A percentile compares a stretch with the other conserved stretches of the same genome.
Evolutionary conservation across 1,140 invertebrate genomes (phyloP).

Genomic region (Pogonomyrmex californicus): DNA sequence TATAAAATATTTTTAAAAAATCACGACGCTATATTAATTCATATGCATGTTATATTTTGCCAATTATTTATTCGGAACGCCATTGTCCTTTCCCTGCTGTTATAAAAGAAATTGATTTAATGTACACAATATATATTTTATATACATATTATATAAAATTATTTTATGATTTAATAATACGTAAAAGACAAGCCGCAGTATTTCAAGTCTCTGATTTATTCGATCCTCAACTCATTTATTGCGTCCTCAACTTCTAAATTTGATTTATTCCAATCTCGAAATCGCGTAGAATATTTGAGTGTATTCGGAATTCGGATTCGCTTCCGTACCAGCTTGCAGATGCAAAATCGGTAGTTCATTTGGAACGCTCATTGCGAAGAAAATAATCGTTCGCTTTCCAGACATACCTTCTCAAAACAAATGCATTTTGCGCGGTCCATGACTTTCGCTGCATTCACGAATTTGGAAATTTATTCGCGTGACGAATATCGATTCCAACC

Average conservation of each 20-base stretch:
- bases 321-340: not conserved
- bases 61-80: not conserved
- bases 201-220: slow-evolving; percentile 8
- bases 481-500: slow-evolving; percentile 53
- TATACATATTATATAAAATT: not conserved
- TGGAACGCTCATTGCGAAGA: not conserved
- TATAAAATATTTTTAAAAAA: not conserved
- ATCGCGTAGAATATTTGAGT: slow-evolving; percentile 16
- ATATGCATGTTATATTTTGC: not conserved
- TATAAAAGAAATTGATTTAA: not conserved
- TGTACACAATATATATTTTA: not conserved
- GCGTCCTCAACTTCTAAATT: not conserved
- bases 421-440: slow-evolving; percentile 8
- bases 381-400: slow-evolving; percentile 6
- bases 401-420: not conserved
- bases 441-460: slow-evolving; percentile 55
- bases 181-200: not conserved
- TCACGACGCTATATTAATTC: not conserved
- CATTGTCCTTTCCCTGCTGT: not conserved
- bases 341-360: slow-evolving; percentile 16
- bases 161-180: not conserved
- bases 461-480: slow-evolving; percentile 70
- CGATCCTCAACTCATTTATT: too few species aligned
- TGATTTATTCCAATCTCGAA: slow-evolving; percentile 26
- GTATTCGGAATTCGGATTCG: slow-evolving; percentile 42